Evolutionary conservation across 2,888 invertebrate species (phyloP).

Genomic region (Hydrotaea cyrtoneurina): DNA sequence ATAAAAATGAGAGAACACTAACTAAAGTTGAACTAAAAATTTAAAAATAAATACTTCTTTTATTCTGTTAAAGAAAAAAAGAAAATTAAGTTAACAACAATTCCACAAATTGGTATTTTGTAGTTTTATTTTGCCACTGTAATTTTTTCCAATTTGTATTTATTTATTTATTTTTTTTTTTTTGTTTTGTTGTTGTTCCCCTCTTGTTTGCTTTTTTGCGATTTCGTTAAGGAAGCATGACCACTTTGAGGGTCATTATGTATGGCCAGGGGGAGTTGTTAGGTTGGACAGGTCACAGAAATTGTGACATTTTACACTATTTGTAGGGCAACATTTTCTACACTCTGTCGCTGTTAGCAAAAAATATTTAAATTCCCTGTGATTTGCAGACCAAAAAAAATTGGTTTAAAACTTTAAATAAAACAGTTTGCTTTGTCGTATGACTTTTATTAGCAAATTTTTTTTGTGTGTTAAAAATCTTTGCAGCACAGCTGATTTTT

Average conservation of each 20-base stretch:
- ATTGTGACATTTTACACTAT: background rate
- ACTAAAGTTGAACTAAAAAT: too few species aligned
- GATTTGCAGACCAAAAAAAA: too few species aligned
- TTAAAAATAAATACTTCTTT: too few species aligned
- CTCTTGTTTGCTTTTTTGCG: background rate
- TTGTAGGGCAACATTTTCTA: background rate
- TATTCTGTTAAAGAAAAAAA: too few species aligned
- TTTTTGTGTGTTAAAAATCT: slow-evolving; percentile 24
- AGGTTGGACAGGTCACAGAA: slow-evolving; percentile 5
- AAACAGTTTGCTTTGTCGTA: background rate
- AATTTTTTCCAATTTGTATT: background rate
- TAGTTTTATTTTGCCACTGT: too few species aligned
- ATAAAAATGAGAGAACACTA: too few species aligned
- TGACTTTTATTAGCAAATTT: background rate
- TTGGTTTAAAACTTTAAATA: background rate
- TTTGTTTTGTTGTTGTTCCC: background rate
- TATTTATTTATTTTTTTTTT: background rate
- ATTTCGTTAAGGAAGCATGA: background rate
- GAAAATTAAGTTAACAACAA: background rate
- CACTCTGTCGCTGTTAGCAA: background rate
- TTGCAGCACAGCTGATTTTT: slow-evolving; percentile 64
- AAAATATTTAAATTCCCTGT: background rate
- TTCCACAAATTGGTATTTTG: too few species aligned
- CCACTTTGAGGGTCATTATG: background rate
- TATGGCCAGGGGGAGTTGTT: background rate